Evolutionary conservation across 2,113 vertebrate species (phyloP), one percentile per base, ranked within the genome.

Genomic region (Pteronura brasiliensis): DNA sequence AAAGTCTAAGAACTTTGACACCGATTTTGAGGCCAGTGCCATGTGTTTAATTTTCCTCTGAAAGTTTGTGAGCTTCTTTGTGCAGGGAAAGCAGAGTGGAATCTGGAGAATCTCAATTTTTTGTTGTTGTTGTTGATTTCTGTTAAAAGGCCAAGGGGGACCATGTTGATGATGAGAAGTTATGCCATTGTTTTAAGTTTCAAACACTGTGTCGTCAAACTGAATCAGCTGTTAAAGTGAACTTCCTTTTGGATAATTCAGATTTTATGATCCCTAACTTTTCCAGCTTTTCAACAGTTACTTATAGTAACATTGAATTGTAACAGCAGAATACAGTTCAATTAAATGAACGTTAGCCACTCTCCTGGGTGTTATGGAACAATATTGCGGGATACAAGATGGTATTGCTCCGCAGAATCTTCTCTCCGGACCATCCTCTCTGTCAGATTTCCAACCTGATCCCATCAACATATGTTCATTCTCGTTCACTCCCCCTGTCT

Each of bases 101-200:
- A 95, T 29, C 17, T 67, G 88, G 90, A 74, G 42, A 52, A 18
- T 79, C 34, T 72, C 47, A 27, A 17, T 39, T 96, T 86, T 72
- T 44, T 86, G 47, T 97, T 83, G 39, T 67, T 96, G 59, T 97
- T 83, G 39, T 67, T 96, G 59, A 96, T 95, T 77, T 77, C 42
- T 47, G 74, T 10, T 67, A 14, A 87, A 93, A 93, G 84, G 21
- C 15, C 42, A 36, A 63, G 59, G 39, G 77, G 36, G 80, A 36
- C 49, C 84, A 12, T 71, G 49, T 47, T 21, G 36, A 27, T 36
- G 31, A n/a, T 47, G 15, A 52, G 14, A 85, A 6, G 20, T 79
- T 97, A 72, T 81, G 13, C 47, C 79, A 81, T 80, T 81, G 25
- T 92, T 95, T 87, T 81, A 88, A 59, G 21, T 92, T 88, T 65